Evolutionary conservation across 2,113 vertebrate genomes (phyloP).

Genomic region (Progne subis): DNA sequence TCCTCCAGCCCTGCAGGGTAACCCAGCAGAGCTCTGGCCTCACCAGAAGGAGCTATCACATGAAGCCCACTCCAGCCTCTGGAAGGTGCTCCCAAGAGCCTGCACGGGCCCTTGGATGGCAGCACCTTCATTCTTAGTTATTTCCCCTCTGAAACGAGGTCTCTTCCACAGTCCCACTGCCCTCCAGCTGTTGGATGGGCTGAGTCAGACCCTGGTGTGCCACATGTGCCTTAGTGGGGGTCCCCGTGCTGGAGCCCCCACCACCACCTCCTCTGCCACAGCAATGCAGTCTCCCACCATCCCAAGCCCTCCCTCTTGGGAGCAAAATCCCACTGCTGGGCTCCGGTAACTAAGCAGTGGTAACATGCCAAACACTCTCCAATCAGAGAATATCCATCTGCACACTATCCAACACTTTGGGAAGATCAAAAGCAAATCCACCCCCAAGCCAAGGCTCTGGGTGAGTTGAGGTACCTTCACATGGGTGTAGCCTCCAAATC

Average conservation of each 20-base stretch:
- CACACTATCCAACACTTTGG: background rate
- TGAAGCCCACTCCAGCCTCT: background rate
- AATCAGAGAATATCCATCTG: background rate
- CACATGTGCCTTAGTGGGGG: background rate
- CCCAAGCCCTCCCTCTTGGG: background rate
- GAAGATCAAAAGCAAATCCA: background rate
- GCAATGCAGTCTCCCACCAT: background rate
- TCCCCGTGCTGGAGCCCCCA: background rate
- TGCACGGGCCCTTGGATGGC: fast-evolving
- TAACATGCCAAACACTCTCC: background rate
- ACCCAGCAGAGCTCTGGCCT: background rate
- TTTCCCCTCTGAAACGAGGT: background rate
- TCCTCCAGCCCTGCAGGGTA: background rate
- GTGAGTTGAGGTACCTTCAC: background rate
- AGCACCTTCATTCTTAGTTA: background rate
- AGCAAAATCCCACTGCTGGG: background rate
- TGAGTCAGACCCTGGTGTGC: background rate
- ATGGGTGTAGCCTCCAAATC: background rate
- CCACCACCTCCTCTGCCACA: background rate
- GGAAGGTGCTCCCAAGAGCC: background rate
- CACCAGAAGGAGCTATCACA: background rate
- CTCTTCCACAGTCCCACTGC: fast-evolving
- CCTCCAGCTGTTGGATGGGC: background rate
- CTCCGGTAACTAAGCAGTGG: background rate
- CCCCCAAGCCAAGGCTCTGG: background rate